phyloP scores from a whole-genome alignment of 2,797 vertebrate genomes.

The Gymnothorax javanicus region DNA sequence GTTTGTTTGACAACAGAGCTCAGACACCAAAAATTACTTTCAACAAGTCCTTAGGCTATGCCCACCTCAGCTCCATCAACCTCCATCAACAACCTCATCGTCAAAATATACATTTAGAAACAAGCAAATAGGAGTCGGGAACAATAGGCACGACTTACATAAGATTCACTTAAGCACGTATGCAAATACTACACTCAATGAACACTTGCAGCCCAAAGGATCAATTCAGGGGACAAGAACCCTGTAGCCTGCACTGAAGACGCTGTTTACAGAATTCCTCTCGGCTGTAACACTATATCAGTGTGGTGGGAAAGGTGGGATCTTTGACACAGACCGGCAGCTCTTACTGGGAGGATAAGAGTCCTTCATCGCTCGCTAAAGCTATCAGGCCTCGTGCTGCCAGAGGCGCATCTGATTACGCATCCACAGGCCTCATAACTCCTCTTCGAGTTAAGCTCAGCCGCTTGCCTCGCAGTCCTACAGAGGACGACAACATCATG shows the following conservation, averaged over 20 bases:
- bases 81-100: background rate
- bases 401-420: slow-evolving; percentile 61
- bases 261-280: background rate
- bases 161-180: background rate
- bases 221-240: background rate
- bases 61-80: background rate
- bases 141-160: background rate
- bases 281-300: background rate
- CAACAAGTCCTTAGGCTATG: background rate
- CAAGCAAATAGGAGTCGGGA: background rate
- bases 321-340: background rate
- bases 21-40: no score
- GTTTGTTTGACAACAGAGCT: no score
- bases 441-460: slow-evolving; percentile 68
- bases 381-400: background rate
- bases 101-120: background rate
- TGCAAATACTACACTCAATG: background rate
- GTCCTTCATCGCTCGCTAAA: background rate
- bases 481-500: slow-evolving; percentile 65
- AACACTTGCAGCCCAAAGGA: background rate
- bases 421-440: slow-evolving; percentile 74
- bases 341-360: background rate
- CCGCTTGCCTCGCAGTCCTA: slow-evolving; percentile 57
- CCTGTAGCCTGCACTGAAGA: background rate
- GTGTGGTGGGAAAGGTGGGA: background rate